phyloP scores from a whole-genome alignment of 1,140 invertebrate species.

The Conus betulinus region DNA sequence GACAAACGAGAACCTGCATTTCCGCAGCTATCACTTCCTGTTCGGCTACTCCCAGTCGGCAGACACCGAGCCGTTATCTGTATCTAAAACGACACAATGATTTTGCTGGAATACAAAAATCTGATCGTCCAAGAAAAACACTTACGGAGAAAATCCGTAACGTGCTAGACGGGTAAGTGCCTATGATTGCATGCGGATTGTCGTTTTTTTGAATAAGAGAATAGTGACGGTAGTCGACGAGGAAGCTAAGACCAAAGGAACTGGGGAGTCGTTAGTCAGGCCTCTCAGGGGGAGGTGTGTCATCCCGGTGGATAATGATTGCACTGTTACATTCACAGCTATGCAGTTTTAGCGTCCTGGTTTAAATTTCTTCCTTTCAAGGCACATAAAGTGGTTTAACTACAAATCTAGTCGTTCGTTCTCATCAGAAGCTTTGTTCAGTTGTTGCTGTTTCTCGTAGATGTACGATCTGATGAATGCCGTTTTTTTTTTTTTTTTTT shows the following conservation, averaged over 20 bases:
- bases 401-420: too few species aligned
- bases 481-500: too few species aligned
- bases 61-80: neutral
- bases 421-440: too few species aligned
- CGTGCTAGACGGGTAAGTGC: slow-evolving; percentile 90
- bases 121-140: slow-evolving; percentile 97
- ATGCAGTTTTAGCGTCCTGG: too few species aligned
- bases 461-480: too few species aligned
- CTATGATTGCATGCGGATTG: neutral
- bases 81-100: slow-evolving; percentile 82
- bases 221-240: neutral
- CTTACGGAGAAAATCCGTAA: slow-evolving; percentile 96
- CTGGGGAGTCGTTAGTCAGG: too few species aligned
- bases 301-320: too few species aligned
- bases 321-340: too few species aligned
- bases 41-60: neutral
- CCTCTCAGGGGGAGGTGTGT: too few species aligned
- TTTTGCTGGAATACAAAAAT: slow-evolving; percentile 99
- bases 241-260: neutral
- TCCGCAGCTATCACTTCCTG: neutral
- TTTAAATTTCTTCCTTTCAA: too few species aligned
- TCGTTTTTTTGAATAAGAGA: neutral
- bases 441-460: too few species aligned
- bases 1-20: neutral
- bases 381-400: too few species aligned